These are phyloP conservation scores for Alcis repandata DNA, from an alignment of 2,888 invertebrate genomes.

Conservation along the genomic window DNA sequence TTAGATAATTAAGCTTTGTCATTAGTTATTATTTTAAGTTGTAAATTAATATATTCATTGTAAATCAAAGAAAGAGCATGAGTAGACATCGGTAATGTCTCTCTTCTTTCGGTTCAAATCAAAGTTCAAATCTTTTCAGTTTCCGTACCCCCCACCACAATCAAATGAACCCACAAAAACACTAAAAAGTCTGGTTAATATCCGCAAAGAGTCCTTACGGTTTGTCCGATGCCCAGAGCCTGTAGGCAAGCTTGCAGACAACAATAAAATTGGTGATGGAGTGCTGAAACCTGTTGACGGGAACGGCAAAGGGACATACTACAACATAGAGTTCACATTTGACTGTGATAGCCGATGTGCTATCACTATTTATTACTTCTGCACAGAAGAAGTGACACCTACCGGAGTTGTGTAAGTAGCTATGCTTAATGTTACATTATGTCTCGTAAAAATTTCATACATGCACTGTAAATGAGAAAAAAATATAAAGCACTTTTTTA, in stretches of 20 bases:
- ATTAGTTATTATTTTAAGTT: too few species aligned
- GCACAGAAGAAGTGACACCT: slow-evolving; percentile 95
- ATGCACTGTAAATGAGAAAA: too few species aligned
- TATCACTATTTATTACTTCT: slow-evolving; percentile 98
- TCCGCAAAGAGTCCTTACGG: slow-evolving; percentile 97
- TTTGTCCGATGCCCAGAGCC: slow-evolving; percentile 92
- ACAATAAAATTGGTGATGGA: slow-evolving; percentile 83
- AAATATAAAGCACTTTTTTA: too few species aligned
- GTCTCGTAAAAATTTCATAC: too few species aligned
- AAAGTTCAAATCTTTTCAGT: slow-evolving; percentile 85
- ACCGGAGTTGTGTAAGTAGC: slow-evolving; percentile 93
- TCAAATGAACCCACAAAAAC: slow-evolving; percentile 99
- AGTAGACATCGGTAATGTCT: too few species aligned
- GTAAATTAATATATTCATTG: too few species aligned
- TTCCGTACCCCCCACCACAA: slow-evolving; percentile 98
- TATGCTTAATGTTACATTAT: too few species aligned
- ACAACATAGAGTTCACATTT: slow-evolving; percentile 98
- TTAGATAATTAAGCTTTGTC: too few species aligned
- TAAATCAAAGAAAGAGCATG: too few species aligned
- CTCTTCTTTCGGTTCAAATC: neutral
- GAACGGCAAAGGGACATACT: slow-evolving; percentile 89
- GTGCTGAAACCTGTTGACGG: slow-evolving; percentile 85
- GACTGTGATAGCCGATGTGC: slow-evolving; percentile 98
- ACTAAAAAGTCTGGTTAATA: slow-evolving; percentile 97
- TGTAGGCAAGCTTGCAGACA: slow-evolving; percentile 86